Conservation (phyloP, 1,140 invertebrate species). For the Trissolcus basalis region DNA sequence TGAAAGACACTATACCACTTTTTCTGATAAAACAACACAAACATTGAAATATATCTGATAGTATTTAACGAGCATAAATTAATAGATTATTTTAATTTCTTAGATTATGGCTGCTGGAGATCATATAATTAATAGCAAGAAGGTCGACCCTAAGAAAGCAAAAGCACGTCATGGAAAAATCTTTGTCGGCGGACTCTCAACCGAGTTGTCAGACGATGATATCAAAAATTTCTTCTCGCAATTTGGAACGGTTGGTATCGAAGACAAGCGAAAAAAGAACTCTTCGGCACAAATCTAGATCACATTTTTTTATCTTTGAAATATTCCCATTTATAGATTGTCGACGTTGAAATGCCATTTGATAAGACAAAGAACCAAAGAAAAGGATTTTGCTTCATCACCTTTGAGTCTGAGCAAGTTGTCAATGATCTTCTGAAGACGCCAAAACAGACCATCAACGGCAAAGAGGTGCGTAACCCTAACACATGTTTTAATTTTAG, state of each 20-base stretch:
- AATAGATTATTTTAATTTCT: slow-evolving; percentile 3
- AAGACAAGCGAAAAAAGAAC: slow-evolving; percentile 90
- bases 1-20: slow-evolving; percentile 66
- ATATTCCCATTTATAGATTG: slow-evolving; percentile 80
- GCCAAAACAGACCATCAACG: slow-evolving; percentile 93
- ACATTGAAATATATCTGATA: slow-evolving; percentile 9
- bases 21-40: slow-evolving; percentile 13
- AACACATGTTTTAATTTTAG: too few relatives aligned
- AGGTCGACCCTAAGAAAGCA: slow-evolving; percentile 96
- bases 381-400: slow-evolving; percentile 80
- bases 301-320: not conserved
- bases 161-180: slow-evolving; percentile 95
- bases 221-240: slow-evolving; percentile 93
- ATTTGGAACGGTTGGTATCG: slow-evolving; percentile 91
- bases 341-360: slow-evolving; percentile 96
- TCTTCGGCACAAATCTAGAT: slow-evolving; percentile 66
- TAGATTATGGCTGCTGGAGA: slow-evolving; percentile 86
- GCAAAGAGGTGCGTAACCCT: slow-evolving; percentile 84
- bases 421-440: slow-evolving; percentile 93
- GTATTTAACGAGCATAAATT: not conserved
- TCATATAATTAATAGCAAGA: slow-evolving; percentile 94
- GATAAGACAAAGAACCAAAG: slow-evolving; percentile 97
- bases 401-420: slow-evolving; percentile 78
- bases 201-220: slow-evolving; percentile 93
- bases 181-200: slow-evolving; percentile 94